Evolutionary conservation across 2,797 vertebrate species (phyloP).

Genomic region (Acanthopagrus latus): DNA sequence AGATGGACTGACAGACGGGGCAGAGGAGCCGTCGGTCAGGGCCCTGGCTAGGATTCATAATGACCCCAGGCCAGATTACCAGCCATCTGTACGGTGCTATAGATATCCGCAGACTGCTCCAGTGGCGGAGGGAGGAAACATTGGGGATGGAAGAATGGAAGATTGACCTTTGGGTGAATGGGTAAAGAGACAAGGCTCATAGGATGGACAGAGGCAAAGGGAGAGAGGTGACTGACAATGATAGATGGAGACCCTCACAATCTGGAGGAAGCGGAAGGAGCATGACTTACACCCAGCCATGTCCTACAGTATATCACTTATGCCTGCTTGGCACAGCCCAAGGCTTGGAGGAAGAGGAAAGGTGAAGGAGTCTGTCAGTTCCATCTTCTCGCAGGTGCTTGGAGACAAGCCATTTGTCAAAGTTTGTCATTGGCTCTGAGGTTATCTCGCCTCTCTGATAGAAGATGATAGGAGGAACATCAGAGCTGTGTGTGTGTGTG

Average conservation of each 20-base stretch:
- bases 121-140: slow-evolving; percentile 59
- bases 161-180: slow-evolving; percentile 82
- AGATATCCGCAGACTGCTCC: slow-evolving; percentile 73
- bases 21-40: slow-evolving; percentile 72
- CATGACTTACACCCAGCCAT: slow-evolving; percentile 82
- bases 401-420: slow-evolving; percentile 89
- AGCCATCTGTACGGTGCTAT: slow-evolving; percentile 80
- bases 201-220: slow-evolving; percentile 66
- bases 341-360: slow-evolving; percentile 85
- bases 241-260: slow-evolving; percentile 84
- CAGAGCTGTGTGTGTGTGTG: slow-evolving; percentile 60
- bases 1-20: slow-evolving; percentile 77
- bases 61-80: slow-evolving; percentile 81
- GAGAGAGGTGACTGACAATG: slow-evolving; percentile 81
- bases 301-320: slow-evolving; percentile 88
- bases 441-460: slow-evolving; percentile 85
- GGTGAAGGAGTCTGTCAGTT: slow-evolving; percentile 89
- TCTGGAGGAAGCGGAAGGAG: slow-evolving; percentile 82
- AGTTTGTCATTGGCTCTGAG: slow-evolving; percentile 89
- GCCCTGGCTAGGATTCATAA: slow-evolving; percentile 81
- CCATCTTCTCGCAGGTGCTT: slow-evolving; percentile 84
- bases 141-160: slow-evolving; percentile 66
- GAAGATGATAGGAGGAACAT: slow-evolving; percentile 85
- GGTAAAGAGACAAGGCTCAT: slow-evolving; percentile 72
- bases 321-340: slow-evolving; percentile 80